Evolutionary conservation across 2,888 invertebrate species (phyloP).

Genomic region (Cerceris ruficornis): DNA sequence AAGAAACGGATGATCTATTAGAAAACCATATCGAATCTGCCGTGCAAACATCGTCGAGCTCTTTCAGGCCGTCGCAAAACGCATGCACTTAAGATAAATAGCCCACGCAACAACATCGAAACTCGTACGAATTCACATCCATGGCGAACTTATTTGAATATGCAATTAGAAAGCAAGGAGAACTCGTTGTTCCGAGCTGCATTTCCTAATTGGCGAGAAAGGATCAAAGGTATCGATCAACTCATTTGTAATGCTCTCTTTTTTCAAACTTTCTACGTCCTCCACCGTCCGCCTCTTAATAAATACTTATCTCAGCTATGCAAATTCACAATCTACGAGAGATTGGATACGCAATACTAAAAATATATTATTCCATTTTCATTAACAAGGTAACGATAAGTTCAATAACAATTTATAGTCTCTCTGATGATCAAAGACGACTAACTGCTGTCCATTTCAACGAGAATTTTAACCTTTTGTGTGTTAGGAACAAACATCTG

Average conservation of each 20-base stretch:
- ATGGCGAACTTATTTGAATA: conserved; percentile 48
- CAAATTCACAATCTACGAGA: too few species aligned
- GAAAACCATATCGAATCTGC: conserved; percentile 30
- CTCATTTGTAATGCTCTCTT: conserved; percentile 31
- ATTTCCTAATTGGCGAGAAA: conserved; percentile 32
- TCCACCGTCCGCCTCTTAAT: background rate
- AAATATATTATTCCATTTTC: too few species aligned
- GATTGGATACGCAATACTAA: too few species aligned
- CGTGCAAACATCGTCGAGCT: conserved; percentile 28
- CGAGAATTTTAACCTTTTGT: too few species aligned
- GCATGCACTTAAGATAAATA: conserved; percentile 51
- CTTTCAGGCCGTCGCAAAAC: conserved; percentile 29
- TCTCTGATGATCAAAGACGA: too few species aligned
- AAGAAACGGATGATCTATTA: conserved; percentile 74
- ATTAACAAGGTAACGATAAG: too few species aligned
- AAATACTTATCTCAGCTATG: too few species aligned
- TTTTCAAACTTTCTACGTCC: background rate
- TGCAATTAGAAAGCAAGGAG: conserved; percentile 71
- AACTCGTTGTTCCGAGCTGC: conserved; percentile 57
- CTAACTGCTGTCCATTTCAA: too few species aligned
- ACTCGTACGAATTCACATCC: background rate
- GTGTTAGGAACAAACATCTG: too few species aligned
- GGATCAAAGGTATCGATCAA: conserved; percentile 43
- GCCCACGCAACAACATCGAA: conserved; percentile 4
- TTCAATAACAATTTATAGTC: too few species aligned